Evolutionary conservation across 53 echinoderm and acorn worm species (phyloP).

Genomic region (Crossaster papposus): DNA sequence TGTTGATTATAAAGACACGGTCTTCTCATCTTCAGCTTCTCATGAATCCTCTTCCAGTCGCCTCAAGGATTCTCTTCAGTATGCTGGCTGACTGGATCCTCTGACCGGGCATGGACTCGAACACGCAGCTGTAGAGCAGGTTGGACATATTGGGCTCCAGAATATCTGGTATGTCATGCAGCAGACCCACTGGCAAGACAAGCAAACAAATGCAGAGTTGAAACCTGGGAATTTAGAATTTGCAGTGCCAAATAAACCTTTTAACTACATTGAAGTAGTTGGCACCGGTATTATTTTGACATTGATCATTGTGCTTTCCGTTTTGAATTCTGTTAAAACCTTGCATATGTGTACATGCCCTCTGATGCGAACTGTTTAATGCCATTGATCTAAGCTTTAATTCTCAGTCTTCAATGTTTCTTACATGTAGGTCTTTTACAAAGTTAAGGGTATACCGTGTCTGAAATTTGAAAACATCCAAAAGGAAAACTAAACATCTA

Average conservation of each 20-base stretch:
- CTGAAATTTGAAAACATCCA: too few species aligned
- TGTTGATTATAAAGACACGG: background rate
- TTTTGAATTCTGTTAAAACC: too few species aligned
- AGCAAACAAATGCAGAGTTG: background rate
- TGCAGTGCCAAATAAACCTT: background rate
- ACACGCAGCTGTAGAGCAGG: slow-evolving; percentile 85
- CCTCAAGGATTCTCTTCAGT: slow-evolving; percentile 54
- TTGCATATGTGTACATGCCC: too few species aligned
- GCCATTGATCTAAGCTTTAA: background rate
- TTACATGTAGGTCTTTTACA: too few species aligned
- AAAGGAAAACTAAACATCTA: too few species aligned
- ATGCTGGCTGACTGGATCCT: slow-evolving; percentile 38
- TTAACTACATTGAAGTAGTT: too few species aligned
- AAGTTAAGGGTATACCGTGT: too few species aligned
- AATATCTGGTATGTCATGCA: slow-evolving; percentile 78
- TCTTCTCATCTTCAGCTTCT: background rate
- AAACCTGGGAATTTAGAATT: background rate
- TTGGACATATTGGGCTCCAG: slow-evolving; percentile 76
- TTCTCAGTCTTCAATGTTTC: background rate
- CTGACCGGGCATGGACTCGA: slow-evolving; percentile 72
- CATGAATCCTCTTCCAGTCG: slow-evolving; percentile 25
- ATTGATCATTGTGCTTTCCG: too few species aligned
- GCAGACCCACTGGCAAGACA: slow-evolving; percentile 74
- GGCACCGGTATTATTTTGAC: too few species aligned
- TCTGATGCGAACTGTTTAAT: too few species aligned